These are phyloP conservation scores for Abramis brama DNA, from an alignment of 2,113 vertebrate species.

Conservation along the genomic window DNA sequence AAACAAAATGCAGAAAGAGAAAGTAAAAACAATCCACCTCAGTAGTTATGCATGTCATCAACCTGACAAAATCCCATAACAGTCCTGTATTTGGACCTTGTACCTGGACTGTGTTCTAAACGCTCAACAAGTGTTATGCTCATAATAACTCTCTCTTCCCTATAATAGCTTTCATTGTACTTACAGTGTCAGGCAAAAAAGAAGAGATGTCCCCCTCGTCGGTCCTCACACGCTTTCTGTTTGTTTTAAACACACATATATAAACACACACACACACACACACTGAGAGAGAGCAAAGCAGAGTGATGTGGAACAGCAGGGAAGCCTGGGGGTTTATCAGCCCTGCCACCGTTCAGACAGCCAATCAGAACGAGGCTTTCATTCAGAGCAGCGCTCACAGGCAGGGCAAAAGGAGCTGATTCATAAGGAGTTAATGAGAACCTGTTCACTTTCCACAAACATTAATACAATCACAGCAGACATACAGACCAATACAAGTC, in stretches of 20 bases:
- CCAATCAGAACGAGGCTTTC: conserved; percentile 71
- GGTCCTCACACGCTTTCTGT: conserved; percentile 26
- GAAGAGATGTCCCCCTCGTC: conserved; percentile 30
- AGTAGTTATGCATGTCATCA: not conserved
- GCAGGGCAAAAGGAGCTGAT: conserved; percentile 53
- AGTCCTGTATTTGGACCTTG: conserved; percentile 53
- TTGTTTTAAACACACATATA: conserved; percentile 44
- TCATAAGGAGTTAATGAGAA: conserved; percentile 25
- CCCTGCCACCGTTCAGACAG: conserved; percentile 59
- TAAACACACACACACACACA: conserved; percentile 35
- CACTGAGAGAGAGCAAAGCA: conserved; percentile 37
- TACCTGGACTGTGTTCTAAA: conserved; percentile 31
- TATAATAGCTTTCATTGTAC: conserved; percentile 39
- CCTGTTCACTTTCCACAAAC: conserved; percentile 44
- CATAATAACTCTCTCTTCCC: conserved; percentile 53
- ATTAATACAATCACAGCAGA: not conserved
- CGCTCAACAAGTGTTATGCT: conserved; percentile 69
- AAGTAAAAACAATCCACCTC: not conserved
- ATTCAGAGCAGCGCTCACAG: conserved; percentile 29
- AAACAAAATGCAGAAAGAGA: not conserved
- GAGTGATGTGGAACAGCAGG: conserved; percentile 56
- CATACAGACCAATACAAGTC: not conserved
- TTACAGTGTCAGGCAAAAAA: conserved; percentile 48
- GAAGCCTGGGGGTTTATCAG: conserved; percentile 75
- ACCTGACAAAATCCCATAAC: not conserved